Evolutionary conservation across 2,113 vertebrate species (phyloP), one percentile per base, ranked within the genome.

Genomic region (Phrynosoma platyrhinos): DNA sequence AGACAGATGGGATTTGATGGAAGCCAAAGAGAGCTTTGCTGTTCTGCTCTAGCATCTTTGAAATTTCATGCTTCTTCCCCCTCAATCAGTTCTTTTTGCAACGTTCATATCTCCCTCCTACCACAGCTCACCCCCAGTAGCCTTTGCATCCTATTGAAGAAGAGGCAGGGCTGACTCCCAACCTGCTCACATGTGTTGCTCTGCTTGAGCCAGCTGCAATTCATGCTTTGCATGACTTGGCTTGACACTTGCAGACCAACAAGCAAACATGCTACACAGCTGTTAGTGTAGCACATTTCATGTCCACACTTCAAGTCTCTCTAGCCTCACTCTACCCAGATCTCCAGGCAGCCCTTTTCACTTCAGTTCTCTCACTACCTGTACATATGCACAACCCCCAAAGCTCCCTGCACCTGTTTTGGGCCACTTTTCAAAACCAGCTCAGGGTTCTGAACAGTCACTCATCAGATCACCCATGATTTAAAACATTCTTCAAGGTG

Each of bases 261-360:
- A 55, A 81, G 25, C 88, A 91, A 40, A 90, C 87, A 90, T 86
- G 89, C 93, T 83, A 6, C 91, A 30, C 92, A 94, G 91, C 95
- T 93, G 93, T 32, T 89, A 13, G 52, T 42, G 62, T 69, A 64
- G 82, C 1, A 0, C 83, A 72, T 68, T 88, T 78, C 92, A 87
- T 83, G 72, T 87, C 90, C 93, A 82, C 0, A 0, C 87, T 83
- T 58, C 72, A 1, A 52, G 82, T 27, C 80, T 83, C 88, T 84
- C 87, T 25, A 40, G 1, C 82, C 69, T 10, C 64, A 85, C 82
- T 86, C 66, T 87, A 68, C 4, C 9, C 75, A 25, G 47, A 47
- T 47, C 7, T 47, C 47, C 47, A 36, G 36, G 36, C 36, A 36
- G 0, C 1, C 21, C 30, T n/a, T 25, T 23, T 76, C 42, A 10